Percentiles rank a stretch among this genome's conserved stretches.
phyloP scores from a whole-genome alignment of 2,113 vertebrate genomes.

The Scomber japonicus region DNA sequence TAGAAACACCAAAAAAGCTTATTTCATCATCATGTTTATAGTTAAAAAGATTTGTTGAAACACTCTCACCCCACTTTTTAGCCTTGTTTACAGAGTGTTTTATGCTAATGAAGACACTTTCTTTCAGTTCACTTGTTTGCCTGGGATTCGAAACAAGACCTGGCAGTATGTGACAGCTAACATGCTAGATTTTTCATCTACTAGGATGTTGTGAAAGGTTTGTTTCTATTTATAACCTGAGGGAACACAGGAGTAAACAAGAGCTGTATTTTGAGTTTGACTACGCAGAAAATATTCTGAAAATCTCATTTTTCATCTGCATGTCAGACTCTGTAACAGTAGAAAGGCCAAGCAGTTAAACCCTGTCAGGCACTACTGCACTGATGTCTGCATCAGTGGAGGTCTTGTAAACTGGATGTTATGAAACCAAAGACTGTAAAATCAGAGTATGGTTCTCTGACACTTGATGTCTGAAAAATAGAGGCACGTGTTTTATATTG shows the following conservation, averaged over 20 bases:
- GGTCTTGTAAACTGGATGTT: slow-evolving; percentile 17
- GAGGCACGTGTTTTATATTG: not conserved
- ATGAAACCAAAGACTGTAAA: slow-evolving; percentile 14
- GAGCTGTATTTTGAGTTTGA: slow-evolving; percentile 31
- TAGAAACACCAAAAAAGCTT: slow-evolving; percentile 9
- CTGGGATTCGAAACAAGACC: slow-evolving; percentile 35
- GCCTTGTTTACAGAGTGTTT: slow-evolving; percentile 53
- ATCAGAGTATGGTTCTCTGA: not conserved
- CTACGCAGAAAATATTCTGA: slow-evolving; percentile 17
- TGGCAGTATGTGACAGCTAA: slow-evolving; percentile 59
- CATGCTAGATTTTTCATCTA: slow-evolving; percentile 29
- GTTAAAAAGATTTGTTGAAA: slow-evolving; percentile 58
- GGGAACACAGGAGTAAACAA: slow-evolving; percentile 17
- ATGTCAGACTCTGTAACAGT: slow-evolving; percentile 3
- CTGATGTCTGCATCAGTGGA: not conserved
- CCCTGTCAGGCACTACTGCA: slow-evolving; percentile 9
- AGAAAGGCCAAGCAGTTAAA: slow-evolving; percentile 39
- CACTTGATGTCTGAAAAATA: not conserved
- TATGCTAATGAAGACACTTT: slow-evolving; percentile 51
- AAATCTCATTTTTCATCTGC: slow-evolving; percentile 25
- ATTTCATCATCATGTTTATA: slow-evolving; percentile 57
- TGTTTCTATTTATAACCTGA: slow-evolving; percentile 45
- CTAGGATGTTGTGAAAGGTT: slow-evolving; percentile 27
- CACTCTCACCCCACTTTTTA: slow-evolving; percentile 31
- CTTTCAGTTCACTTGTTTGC: slow-evolving; percentile 43